Conservation (phyloP, 2,113 vertebrate genomes). For the Alethe diademata region DNA sequence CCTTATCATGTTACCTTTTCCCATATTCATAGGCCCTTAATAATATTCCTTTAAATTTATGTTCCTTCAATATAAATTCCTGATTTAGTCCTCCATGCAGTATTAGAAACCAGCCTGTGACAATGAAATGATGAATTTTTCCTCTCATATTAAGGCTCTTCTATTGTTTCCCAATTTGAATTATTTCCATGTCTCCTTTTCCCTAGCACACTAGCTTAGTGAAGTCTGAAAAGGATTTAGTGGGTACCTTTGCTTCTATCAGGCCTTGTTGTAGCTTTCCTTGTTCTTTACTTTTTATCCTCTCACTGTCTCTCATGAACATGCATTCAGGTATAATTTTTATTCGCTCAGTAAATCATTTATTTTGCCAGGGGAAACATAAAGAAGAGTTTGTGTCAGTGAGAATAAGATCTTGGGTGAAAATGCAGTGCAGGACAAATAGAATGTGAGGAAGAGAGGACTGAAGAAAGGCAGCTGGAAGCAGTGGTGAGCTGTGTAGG, state of each 20-base stretch:
- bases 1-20: background rate
- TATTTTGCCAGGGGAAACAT: background rate
- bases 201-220: background rate
- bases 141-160: background rate
- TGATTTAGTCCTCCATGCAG: background rate
- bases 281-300: background rate
- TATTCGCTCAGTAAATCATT: background rate
- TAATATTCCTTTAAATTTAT: background rate
- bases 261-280: background rate
- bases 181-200: background rate
- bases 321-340: background rate
- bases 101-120: background rate
- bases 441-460: background rate
- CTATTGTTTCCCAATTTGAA: background rate
- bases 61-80: background rate
- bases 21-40: background rate
- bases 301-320: background rate
- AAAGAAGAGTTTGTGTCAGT: background rate
- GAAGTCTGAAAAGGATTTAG: background rate
- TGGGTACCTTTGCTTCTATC: background rate
- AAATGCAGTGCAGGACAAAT: rapidly evolving
- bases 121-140: background rate
- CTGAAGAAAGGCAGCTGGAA: background rate
- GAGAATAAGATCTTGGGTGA: background rate
- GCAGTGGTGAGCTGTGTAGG: background rate